Percentiles rank a stretch among this genome's conserved stretches.
These are phyloP conservation scores for Agapornis canus DNA, from an alignment of 2,797 vertebrate genomes.

Conservation along the genomic window DNA sequence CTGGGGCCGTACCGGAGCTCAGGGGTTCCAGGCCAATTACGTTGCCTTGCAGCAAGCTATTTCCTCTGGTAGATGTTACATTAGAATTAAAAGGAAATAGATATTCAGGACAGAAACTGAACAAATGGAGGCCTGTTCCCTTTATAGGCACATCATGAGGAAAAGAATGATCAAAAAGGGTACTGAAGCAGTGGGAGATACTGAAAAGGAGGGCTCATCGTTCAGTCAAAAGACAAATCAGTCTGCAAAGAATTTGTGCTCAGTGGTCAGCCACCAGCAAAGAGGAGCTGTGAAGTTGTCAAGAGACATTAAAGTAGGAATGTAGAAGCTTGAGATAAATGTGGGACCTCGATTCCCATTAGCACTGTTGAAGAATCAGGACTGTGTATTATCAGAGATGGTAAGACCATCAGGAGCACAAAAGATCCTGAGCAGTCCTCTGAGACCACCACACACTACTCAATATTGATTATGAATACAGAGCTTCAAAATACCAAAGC, in stretches of 20 bases:
- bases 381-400: background rate
- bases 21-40: background rate
- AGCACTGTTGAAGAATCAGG: background rate
- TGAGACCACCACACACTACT: background rate
- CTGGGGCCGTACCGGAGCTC: background rate
- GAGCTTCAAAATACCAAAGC: background rate
- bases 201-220: background rate
- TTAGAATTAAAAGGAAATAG: conserved; percentile 7
- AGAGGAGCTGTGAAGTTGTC: background rate
- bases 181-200: background rate
- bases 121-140: background rate
- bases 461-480: background rate
- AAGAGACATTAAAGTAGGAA: conserved; percentile 4
- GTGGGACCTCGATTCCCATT: background rate
- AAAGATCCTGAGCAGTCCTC: background rate
- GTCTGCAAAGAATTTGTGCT: background rate
- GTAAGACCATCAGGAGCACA: background rate
- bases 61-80: background rate
- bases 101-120: background rate
- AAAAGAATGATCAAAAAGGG: conserved; percentile 5
- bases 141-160: conserved; percentile 2
- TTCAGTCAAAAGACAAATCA: conserved; percentile 4
- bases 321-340: background rate
- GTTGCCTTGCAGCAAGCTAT: background rate
- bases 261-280: background rate